phyloP scores from a whole-genome alignment of 2,888 invertebrate genomes.

The Atrina japonica region DNA sequence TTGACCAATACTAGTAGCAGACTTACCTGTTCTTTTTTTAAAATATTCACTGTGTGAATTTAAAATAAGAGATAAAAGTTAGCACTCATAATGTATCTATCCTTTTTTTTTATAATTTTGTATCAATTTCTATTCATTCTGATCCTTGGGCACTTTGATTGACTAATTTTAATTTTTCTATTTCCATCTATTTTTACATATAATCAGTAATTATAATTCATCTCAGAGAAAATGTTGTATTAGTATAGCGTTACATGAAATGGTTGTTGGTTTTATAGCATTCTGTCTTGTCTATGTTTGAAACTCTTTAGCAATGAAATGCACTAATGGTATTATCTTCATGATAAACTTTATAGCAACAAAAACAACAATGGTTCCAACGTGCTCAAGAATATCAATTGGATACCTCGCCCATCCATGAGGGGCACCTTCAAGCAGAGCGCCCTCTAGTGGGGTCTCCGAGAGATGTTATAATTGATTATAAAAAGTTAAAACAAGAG shows the following conservation, averaged over 20 bases:
- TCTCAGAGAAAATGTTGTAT: too few species aligned
- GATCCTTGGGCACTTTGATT: not conserved
- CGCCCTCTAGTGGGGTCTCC: conserved; percentile 64
- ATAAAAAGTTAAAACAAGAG: conserved; percentile 29
- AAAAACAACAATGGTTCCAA: conserved; percentile 36
- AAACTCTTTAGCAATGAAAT: too few species aligned
- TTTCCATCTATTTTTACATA: not conserved
- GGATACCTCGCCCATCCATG: conserved; percentile 50
- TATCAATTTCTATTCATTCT: not conserved
- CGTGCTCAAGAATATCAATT: conserved; percentile 33
- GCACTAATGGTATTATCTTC: too few species aligned
- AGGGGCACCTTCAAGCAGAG: conserved; percentile 52
- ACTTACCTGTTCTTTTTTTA: not conserved
- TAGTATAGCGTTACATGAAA: too few species aligned
- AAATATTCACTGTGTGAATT: not conserved
- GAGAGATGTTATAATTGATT: conserved; percentile 41
- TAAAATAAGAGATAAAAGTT: not conserved
- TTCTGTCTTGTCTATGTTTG: too few species aligned
- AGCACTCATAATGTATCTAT: not conserved
- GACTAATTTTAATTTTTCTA: conserved; percentile 1
- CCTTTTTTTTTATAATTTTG: not conserved
- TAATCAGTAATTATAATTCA: not conserved
- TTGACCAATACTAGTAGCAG: not conserved
- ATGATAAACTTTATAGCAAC: conserved; percentile 32
- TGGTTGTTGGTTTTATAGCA: too few species aligned